Evolutionary conservation across 2,113 vertebrate species (phyloP).

Genomic region (Onychostruthus taczanowskii): DNA sequence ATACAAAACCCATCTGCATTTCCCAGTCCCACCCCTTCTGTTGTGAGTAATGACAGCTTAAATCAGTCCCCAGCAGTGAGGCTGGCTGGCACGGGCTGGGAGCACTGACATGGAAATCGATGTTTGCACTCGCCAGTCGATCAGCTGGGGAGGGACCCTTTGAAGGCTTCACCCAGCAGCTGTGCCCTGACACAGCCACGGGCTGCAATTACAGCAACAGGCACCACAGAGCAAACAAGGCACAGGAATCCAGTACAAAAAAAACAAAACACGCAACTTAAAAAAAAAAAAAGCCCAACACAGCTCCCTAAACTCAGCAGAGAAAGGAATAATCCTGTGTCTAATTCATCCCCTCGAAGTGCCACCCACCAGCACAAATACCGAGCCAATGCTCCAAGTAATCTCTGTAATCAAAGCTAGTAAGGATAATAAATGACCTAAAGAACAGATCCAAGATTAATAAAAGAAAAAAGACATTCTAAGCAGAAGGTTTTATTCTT

Average conservation of each 20-base stretch:
- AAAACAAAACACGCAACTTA: neutral
- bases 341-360: neutral
- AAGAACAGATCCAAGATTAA: neutral
- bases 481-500: neutral
- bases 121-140: neutral
- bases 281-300: neutral
- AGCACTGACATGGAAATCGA: neutral
- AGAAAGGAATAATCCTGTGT: neutral
- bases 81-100: neutral
- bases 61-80: neutral
- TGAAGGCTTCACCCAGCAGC: neutral
- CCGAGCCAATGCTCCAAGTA: neutral
- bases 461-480: neutral
- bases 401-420: neutral
- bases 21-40: neutral
- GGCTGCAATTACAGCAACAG: neutral
- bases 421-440: neutral
- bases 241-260: rapidly evolving
- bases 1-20: neutral
- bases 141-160: neutral
- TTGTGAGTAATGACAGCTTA: neutral
- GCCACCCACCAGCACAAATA: neutral
- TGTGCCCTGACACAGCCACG: neutral
- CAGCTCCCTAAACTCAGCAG: neutral
- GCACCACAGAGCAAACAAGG: neutral